A percentile compares a stretch with the other conserved stretches of the same genome.
phyloP scores from a whole-genome alignment of 37 sponge, comb jelly and placozoan genomes.

The Diacarnus erythraeanus region DNA sequence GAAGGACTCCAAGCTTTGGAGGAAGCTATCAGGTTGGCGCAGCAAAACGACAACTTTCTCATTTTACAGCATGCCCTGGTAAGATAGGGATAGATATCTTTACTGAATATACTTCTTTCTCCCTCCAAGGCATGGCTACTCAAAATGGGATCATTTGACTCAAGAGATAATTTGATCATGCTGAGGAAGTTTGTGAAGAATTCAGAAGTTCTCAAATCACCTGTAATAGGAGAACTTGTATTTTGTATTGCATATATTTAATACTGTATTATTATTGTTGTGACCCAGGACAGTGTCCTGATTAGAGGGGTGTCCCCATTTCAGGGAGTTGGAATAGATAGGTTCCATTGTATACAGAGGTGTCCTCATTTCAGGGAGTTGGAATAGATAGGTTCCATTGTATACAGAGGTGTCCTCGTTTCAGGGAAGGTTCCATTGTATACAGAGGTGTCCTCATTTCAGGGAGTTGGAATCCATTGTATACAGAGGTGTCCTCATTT shows the following conservation, averaged over 20 bases:
- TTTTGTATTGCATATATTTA: not conserved
- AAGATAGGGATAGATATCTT: not conserved
- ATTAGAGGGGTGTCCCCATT: no score
- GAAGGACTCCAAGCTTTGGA: conserved; percentile 38
- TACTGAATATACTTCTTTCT: not conserved
- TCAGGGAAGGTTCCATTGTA: no score
- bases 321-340: no score
- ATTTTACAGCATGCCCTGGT: conserved; percentile 34
- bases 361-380: no score
- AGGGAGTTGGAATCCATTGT: not conserved
- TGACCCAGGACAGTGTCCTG: no score
- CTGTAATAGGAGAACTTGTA: conserved; percentile 6
- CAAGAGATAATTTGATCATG: conserved; percentile 27
- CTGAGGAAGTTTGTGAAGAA: conserved; percentile 30
- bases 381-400: no score
- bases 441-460: no score
- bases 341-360: no score
- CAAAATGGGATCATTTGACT: conserved; percentile 11
- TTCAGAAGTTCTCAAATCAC: conserved; percentile 27
- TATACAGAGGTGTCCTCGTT: no score
- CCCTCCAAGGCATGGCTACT: conserved; percentile 50
- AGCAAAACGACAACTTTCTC: conserved; percentile 12
- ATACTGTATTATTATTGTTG: conserved; percentile 1
- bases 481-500: not conserved
- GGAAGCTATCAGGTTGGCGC: conserved; percentile 42